A percentile compares a stretch with the other conserved stretches of the same genome.
Conservation (phyloP, 2,113 vertebrate genomes). For the Microtus richardsoni region DNA sequence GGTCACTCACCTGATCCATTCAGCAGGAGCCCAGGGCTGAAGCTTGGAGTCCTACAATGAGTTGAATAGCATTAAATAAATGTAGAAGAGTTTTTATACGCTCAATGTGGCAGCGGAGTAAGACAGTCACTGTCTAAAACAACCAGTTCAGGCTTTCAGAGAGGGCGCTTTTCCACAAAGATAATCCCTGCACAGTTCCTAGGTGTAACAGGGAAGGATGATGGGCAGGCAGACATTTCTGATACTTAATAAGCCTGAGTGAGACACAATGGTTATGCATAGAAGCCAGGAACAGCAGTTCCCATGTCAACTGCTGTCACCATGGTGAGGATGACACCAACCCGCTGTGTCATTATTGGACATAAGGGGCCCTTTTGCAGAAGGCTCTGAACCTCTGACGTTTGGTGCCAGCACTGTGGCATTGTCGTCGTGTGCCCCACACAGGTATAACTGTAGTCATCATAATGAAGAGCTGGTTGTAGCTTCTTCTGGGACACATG, state of each 20-base stretch:
- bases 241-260: constrained; percentile 46
- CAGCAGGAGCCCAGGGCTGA: constrained; percentile 10
- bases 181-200: not conserved
- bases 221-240: constrained; percentile 46
- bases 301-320: constrained; percentile 73
- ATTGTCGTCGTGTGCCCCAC: not conserved
- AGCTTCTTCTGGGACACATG: not conserved
- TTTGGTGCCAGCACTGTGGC: not conserved
- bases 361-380: not conserved
- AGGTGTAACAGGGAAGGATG: not conserved
- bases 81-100: not conserved
- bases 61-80: not conserved
- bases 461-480: constrained; percentile 22
- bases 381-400: not conserved
- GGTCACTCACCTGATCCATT: not conserved
- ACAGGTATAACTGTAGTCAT: not conserved
- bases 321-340: constrained; percentile 56
- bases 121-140: not conserved
- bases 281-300: constrained; percentile 59
- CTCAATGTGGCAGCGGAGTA: not conserved
- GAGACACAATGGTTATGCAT: constrained; percentile 54
- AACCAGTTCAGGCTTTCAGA: not conserved
- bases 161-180: constrained; percentile 5
- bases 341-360: constrained; percentile 42
- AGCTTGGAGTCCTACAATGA: not conserved